Percentiles rank a stretch among this genome's conserved stretches.
Conservation (phyloP, 30 jellyfish, hydroid and myxozoan species). For the Clytia hemisphaerica region DNA sequence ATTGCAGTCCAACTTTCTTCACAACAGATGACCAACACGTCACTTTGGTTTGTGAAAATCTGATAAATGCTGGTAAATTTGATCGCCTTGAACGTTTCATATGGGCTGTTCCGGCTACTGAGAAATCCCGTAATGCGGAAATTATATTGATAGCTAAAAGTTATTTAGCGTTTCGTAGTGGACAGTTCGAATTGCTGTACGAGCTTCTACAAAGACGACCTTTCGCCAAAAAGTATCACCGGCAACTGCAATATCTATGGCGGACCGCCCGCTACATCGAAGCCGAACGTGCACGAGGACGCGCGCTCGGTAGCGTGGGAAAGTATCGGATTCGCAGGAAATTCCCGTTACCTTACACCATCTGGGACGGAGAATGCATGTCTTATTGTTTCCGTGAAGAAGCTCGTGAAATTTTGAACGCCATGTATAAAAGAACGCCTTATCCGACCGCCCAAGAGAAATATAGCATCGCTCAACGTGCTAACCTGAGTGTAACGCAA, state of each 20-base stretch:
- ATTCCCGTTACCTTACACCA: slow-evolving; percentile 88
- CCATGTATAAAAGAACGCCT: slow-evolving; percentile 56
- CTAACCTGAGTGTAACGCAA: slow-evolving; percentile 84
- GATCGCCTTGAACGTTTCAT: slow-evolving; percentile 67
- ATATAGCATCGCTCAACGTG: slow-evolving; percentile 49
- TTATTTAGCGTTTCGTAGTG: slow-evolving; percentile 47
- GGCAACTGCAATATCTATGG: slow-evolving; percentile 76
- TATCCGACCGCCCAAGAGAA: slow-evolving; percentile 81
- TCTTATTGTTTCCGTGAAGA: slow-evolving; percentile 70
- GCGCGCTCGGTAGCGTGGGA: slow-evolving; percentile 87
- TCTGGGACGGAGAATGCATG: slow-evolving; percentile 93
- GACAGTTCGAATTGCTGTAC: slow-evolving; percentile 54
- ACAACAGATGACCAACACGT: too few relatives aligned
- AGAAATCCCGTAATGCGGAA: slow-evolving; percentile 36
- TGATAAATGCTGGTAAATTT: slow-evolving; percentile 65
- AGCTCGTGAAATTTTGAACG: slow-evolving; percentile 48
- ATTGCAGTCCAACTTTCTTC: too few relatives aligned
- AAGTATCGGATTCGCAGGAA: slow-evolving; percentile 80
- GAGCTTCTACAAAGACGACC: slow-evolving; percentile 49
- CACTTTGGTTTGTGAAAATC: slow-evolving; percentile 60
- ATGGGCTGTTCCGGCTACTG: slow-evolving; percentile 71
- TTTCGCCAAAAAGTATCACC: slow-evolving; percentile 60
- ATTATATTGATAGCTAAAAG: slow-evolving; percentile 55
- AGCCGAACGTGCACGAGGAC: slow-evolving; percentile 74
- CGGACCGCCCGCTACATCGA: slow-evolving; percentile 79